phyloP scores from a whole-genome alignment of 2,888 invertebrate genomes.

The Pandemis heparana region DNA sequence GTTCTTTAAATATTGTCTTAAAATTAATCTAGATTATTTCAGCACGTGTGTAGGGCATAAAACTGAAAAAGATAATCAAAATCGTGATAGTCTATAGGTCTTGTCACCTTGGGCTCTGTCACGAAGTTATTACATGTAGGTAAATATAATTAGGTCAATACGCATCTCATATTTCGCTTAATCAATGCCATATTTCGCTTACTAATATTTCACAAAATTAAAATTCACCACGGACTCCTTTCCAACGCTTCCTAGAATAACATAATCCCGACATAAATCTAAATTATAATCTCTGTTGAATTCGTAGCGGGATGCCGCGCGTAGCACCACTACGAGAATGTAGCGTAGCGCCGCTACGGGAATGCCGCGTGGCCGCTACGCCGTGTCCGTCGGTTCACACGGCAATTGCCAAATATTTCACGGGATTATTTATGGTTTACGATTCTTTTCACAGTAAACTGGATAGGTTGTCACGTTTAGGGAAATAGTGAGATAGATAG shows the following conservation, averaged over 20 bases:
- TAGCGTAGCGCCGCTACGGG: conserved; percentile 14
- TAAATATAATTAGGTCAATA: too few species aligned
- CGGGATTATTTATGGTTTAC: neutral
- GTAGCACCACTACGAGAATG: conserved; percentile 24
- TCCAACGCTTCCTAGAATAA: conserved; percentile 6
- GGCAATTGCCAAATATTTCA: conserved; percentile 10
- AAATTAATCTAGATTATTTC: too few species aligned
- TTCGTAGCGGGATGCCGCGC: conserved; percentile 22
- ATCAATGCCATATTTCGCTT: neutral
- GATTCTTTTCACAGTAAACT: neutral
- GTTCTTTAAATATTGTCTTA: too few species aligned
- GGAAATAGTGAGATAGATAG: too few species aligned
- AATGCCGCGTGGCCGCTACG: conserved; percentile 14
- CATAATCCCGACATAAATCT: conserved; percentile 21
- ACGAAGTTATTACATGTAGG: too few species aligned
- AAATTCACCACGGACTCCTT: neutral
- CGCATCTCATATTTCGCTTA: too few species aligned
- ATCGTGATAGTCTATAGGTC: too few species aligned
- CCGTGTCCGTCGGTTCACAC: conserved; percentile 1
- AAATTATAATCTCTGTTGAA: conserved; percentile 13
- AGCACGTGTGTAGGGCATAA: too few species aligned
- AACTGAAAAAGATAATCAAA: too few species aligned
- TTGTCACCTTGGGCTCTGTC: too few species aligned
- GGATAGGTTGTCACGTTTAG: too few species aligned
- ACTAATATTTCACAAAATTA: neutral